Conservation (phyloP, 2,113 vertebrate species). For the Cebidichthys violaceus region DNA sequence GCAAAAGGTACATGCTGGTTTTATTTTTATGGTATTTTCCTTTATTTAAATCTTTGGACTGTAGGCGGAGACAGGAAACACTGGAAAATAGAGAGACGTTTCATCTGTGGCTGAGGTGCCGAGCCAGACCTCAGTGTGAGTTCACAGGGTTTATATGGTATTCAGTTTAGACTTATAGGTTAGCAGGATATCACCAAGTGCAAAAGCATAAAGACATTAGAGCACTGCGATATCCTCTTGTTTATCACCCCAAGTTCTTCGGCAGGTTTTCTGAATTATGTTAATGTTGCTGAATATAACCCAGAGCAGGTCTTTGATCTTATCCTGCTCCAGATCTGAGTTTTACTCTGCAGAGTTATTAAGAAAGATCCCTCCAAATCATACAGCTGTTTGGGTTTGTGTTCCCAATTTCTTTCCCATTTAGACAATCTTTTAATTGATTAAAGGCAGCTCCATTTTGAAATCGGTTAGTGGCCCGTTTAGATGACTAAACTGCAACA, state of each 20-base stretch:
- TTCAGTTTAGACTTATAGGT: slow-evolving; percentile 4
- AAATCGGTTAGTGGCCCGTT: background rate
- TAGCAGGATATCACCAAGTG: background rate
- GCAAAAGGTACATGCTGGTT: background rate
- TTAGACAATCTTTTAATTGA: background rate
- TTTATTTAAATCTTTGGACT: slow-evolving; percentile 17
- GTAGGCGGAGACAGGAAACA: background rate
- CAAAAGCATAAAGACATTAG: background rate
- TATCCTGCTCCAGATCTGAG: background rate
- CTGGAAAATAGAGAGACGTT: background rate
- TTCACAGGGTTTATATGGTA: background rate
- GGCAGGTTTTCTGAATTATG: background rate
- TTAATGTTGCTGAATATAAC: background rate
- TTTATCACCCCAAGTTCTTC: background rate
- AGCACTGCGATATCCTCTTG: background rate
- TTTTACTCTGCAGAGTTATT: background rate
- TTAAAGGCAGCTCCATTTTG: background rate
- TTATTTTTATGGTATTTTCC: background rate
- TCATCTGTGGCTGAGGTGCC: background rate
- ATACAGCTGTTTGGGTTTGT: slow-evolving; percentile 12
- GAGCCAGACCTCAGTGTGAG: background rate
- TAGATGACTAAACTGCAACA: background rate
- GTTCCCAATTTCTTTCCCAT: background rate
- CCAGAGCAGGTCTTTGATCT: background rate
- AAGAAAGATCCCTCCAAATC: background rate